Base-by-base conservation (phyloP, 2,113 vertebrate species). In the Sterrhoptilus dennistouni region DNA sequence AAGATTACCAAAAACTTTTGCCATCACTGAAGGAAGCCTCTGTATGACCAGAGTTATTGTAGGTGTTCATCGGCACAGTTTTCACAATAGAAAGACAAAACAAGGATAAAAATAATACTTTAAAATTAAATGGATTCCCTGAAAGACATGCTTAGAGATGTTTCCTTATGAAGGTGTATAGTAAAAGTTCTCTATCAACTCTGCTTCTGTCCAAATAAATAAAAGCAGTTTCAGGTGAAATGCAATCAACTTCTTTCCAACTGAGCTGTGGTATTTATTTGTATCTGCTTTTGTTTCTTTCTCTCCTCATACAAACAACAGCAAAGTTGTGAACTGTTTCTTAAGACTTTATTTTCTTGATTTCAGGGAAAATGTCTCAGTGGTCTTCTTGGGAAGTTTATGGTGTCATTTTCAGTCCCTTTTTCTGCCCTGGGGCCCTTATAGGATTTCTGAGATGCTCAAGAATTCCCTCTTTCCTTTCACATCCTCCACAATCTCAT, bases 361-460 rank as follows among this genome's bases (percentile, higher is more conserved):
- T 77, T 96, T 93, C 56, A 89, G 40, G 17, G 54, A 81, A 90
- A 85, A 95, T 52, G 15, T 77, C 76, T 72, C n/a, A 56, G 50
- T 28, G n/a, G 40, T 78, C 57, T 83, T 79, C 44, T 78, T 19
- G 19, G 12, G 20, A 95, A 84, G 21, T 56, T 90, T 15, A 29
- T 40, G 29, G 36, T 53, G 23, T 8, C 6, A 64, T 65, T 93
- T 61, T 52, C 44, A 89, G 36, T 44, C 36, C 27, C 13, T 29
- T 52, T 87, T 87, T 82, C 49, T 71, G 29, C 19, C 35, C 19
- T 40, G 13, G 13, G 33, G 25, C 19, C 23, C 8, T 71, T 40
- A 50, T 4, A 44, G 35, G 25, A 50, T 90, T 91, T 75, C 44
- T 54, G 38, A 88, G 40, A 83, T 44, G 56, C 24, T 40, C 50